Conservation (phyloP, 1,140 invertebrate genomes). For the Halotydeus destructor region DNA sequence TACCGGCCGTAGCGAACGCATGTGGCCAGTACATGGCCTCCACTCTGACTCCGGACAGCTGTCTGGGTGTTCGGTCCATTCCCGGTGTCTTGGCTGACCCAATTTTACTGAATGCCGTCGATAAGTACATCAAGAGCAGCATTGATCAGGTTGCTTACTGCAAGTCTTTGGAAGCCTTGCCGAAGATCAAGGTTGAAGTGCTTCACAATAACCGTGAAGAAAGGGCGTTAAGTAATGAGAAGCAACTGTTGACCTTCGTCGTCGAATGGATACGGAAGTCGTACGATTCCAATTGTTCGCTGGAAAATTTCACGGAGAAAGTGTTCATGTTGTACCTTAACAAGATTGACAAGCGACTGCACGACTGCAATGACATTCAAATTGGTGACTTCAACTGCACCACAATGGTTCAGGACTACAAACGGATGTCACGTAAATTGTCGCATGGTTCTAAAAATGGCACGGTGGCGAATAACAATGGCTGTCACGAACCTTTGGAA, state of each 20-base stretch:
- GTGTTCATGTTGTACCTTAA: conserved; percentile 55
- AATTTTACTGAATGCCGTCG: conserved; percentile 37
- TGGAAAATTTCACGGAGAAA: conserved; percentile 31
- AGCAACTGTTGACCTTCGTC: conserved; percentile 36
- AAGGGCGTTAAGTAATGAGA: conserved; percentile 30
- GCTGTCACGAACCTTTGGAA: conserved; percentile 1
- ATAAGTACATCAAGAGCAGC: conserved; percentile 45
- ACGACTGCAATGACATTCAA: conserved; percentile 51
- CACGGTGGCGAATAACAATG: conserved; percentile 1
- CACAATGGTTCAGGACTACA: conserved; percentile 58
- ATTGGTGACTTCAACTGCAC: conserved; percentile 41
- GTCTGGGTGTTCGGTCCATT: conserved; percentile 38
- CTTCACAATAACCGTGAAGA: conserved; percentile 39
- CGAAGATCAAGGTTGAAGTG: conserved; percentile 41
- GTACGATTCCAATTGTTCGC: conserved; percentile 26
- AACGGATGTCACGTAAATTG: conserved; percentile 30
- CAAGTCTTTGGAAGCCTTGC: conserved; percentile 35
- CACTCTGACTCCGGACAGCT: conserved; percentile 41
- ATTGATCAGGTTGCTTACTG: conserved; percentile 36
- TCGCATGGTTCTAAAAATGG: conserved; percentile 5
- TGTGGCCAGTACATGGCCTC: conserved; percentile 46
- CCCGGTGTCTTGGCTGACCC: conserved; percentile 40
- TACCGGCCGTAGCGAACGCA: conserved; percentile 42
- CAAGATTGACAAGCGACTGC: conserved; percentile 43
- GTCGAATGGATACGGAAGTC: conserved; percentile 42